These are phyloP conservation scores for Microtus montanus DNA, from an alignment of 2,113 vertebrate species.

Conservation along the genomic window DNA sequence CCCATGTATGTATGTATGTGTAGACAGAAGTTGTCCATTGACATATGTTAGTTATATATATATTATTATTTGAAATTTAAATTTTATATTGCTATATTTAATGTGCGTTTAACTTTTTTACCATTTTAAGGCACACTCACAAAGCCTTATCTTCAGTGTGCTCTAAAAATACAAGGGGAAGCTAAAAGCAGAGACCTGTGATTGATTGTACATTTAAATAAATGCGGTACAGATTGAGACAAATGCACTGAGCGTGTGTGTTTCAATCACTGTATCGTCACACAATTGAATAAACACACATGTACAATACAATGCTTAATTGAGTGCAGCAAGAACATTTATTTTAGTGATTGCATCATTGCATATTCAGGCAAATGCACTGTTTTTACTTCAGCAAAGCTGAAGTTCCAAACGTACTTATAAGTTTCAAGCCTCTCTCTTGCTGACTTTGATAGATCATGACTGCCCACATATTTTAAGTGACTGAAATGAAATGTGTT, in stretches of 20 bases:
- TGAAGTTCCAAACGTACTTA: slow-evolving; percentile 49
- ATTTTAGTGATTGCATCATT: slow-evolving; percentile 78
- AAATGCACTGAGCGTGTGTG: slow-evolving; percentile 72
- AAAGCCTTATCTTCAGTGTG: slow-evolving; percentile 58
- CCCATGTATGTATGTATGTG: not conserved
- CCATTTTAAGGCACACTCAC: not conserved
- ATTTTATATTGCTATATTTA: slow-evolving; percentile 46
- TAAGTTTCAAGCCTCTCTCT: slow-evolving; percentile 62
- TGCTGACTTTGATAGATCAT: slow-evolving; percentile 41
- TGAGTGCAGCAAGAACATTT: slow-evolving; percentile 82
- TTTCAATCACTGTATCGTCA: slow-evolving; percentile 80
- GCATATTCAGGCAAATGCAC: slow-evolving; percentile 62
- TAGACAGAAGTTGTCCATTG: not conserved
- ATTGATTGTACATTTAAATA: slow-evolving; percentile 79
- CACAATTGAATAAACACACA: slow-evolving; percentile 82
- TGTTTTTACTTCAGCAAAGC: slow-evolving; percentile 46
- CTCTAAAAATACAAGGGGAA: slow-evolving; percentile 66
- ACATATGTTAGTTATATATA: not conserved
- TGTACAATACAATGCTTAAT: slow-evolving; percentile 80
- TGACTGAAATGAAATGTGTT: slow-evolving; percentile 14
- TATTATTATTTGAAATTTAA: slow-evolving; percentile 54
- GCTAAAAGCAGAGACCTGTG: slow-evolving; percentile 60
- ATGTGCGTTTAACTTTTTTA: slow-evolving; percentile 27
- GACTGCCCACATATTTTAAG: not conserved
- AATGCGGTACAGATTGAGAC: slow-evolving; percentile 75